Evolutionary conservation across 2,113 vertebrate genomes (phyloP), one percentile per base, ranked within the genome.

Genomic region (Capreolus pygargus): DNA sequence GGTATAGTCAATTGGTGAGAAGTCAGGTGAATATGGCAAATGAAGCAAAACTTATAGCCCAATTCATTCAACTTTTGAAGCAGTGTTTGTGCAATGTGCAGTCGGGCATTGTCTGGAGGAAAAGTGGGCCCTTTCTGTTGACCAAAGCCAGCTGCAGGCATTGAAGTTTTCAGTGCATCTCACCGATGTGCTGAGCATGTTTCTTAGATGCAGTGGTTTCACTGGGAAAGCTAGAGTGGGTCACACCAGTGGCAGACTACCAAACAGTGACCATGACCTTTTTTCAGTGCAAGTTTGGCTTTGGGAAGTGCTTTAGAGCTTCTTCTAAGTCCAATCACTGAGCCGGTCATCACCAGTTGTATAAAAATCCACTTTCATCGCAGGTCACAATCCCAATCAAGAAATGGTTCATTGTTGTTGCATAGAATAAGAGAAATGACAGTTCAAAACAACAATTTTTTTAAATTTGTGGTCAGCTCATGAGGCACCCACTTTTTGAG

Each of bases 51-150:
- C 11, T 25, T 4, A 14, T 25, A 25, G 70, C 10, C 36, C 36
- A 74, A 43, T 39, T 74, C 21, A 23, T 74, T 74, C 70, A 74
- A 74, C 36, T 74, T 74, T 13, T 13, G 70, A 39, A 74, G 70
- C n/a, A 23, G 5, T 74, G 70, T 2, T 74, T 74, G 70, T 39
- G 36, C 0, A 0, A 43, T 39, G 19, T 12, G 21, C 21, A 43
- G 36, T 43, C 4, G 0, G 36, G n/a, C 11, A 12, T 6, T 74
- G 70, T 74, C 36, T 43, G n/a, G 36, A 12, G 67, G 10, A 43
- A 11, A 43, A 43, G 1, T 74, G 36, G 36, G 36, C 21, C 70
- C 36, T 74, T 74, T 43, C 21, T 43, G 70, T 74, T 43, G 70
- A 43, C 21, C 70, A 25, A 25, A 3, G 70, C 36, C 5, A 43